These are phyloP conservation scores for human DNA, from an alignment of 2,113 vertebrate genomes.

Conservation along the genomic window GRCh38 chr11:79945001-79945500, in stretches of 20 bases:
- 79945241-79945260: background rate
- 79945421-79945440: background rate
- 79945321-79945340: background rate
- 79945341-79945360: background rate
- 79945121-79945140: background rate
- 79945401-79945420: background rate
- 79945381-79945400: background rate
- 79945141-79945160: background rate
- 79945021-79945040: background rate
- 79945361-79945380: background rate
- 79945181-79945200: background rate
- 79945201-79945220: background rate
- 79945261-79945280: background rate
- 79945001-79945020: background rate
- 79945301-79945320: background rate
- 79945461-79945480: background rate
- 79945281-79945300: background rate
- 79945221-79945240: background rate
- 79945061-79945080: background rate
- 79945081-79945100: background rate
- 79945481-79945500: background rate
- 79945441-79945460: background rate
- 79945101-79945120: background rate
- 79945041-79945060: background rate
- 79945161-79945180: background rate